Conservation (phyloP, 2,797 vertebrate species). For the Sardinella longiceps region DNA sequence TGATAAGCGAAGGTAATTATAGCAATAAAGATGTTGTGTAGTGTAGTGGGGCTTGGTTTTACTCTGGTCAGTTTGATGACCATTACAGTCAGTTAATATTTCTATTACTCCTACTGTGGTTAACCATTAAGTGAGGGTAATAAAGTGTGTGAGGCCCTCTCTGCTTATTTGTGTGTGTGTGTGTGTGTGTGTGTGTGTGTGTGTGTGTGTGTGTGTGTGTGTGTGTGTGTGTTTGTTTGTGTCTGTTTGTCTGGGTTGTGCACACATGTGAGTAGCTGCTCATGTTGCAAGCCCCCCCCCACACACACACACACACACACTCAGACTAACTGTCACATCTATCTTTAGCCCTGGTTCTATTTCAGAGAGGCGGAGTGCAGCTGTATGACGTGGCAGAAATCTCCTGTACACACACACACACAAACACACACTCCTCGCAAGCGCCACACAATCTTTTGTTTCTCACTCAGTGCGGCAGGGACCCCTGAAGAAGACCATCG, state of each 20-base stretch:
- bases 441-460: conserved; percentile 61
- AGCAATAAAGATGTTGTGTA: neutral
- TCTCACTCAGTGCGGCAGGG: conserved; percentile 52
- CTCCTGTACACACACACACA: neutral
- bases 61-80: neutral
- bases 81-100: neutral
- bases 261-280: conserved; percentile 19
- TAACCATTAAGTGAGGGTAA: neutral
- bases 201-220: neutral
- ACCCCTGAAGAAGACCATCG: conserved; percentile 37
- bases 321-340: conserved; percentile 53
- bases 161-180: neutral
- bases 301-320: conserved; percentile 8
- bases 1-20: neutral
- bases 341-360: conserved; percentile 77
- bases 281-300: neutral
- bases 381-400: conserved; percentile 37
- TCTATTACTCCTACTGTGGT: neutral
- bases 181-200: neutral
- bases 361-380: conserved; percentile 63
- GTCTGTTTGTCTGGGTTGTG: conserved; percentile 35
- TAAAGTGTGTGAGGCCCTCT: neutral
- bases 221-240: neutral
- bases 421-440: neutral
- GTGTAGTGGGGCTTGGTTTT: neutral